Evolutionary conservation across 2,888 invertebrate genomes (phyloP), one percentile per base, ranked within the genome.

Genomic region (Volucella bombylans): DNA sequence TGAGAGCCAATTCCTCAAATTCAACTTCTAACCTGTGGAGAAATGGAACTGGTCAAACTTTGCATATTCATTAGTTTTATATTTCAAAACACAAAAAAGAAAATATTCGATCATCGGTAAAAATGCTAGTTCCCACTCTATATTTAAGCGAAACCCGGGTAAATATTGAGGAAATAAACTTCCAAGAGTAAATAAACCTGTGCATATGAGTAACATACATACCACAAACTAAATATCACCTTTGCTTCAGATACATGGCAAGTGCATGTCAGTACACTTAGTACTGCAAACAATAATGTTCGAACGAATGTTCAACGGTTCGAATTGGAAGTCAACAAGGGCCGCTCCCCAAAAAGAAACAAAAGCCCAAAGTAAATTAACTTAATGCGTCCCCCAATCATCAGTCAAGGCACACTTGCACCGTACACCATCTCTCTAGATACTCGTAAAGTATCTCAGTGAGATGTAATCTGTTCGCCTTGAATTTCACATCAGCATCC

Each of bases 1-100:
- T 85, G 67, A 85, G 80, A 80, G 31, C 62, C 80, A 80, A 77
- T 85, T 85, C 85, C 43, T 80, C 80, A 83, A 65, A 69, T 62
- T 45, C 18, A 18, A 71, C 68, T 23, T n/a, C 57, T n/a, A 41
- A 45, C 57, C 45, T 23, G 67, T 15, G 54, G 65, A 61, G 52
- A 73, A 64, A 64, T 77, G 55, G 54, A 79, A 71, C 57, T 69
- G 41, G 47, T 67, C 55, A 38, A 71, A 85, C 67, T 72, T 80
- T 62, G 76, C 80, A 77, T 85, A 80, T 83, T 83, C 71, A 85
- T 80, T 76, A 80, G 71, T 79, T 79, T 59, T 45, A n/a, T 9
- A 43, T 68, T 59, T 68, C 50, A 39, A 49, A 74, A 65, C 1
- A 23, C 4, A 23, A 23, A 23, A 23, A 23, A 23, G 4, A 23